Conservation (phyloP, 2,888 invertebrate species). For the Drosophila rubida region DNA sequence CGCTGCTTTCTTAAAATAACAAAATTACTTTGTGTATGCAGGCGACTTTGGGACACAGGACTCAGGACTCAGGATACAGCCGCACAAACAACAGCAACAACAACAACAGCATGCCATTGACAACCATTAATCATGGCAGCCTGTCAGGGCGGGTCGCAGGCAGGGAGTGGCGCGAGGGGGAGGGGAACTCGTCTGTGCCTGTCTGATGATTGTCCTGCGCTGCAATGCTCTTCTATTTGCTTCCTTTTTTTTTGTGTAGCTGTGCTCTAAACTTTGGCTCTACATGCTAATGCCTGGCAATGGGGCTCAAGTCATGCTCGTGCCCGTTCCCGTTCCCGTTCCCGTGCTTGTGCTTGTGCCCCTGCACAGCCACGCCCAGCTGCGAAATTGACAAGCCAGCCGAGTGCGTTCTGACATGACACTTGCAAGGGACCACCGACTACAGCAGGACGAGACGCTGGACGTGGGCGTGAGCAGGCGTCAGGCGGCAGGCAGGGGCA, state of each 20-base stretch:
- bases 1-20: slow-evolving; percentile 78
- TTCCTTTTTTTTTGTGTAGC: slow-evolving; percentile 33
- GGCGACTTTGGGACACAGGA: slow-evolving; percentile 28
- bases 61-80: slow-evolving; percentile 29
- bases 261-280: slow-evolving; percentile 66
- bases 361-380: slow-evolving; percentile 72
- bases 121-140: slow-evolving; percentile 85
- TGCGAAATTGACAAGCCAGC: slow-evolving; percentile 76
- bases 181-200: slow-evolving; percentile 20
- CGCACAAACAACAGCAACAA: slow-evolving; percentile 53
- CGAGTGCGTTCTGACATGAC: slow-evolving; percentile 79
- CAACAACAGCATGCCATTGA: slow-evolving; percentile 81
- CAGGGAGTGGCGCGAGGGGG: slow-evolving; percentile 32
- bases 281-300: slow-evolving; percentile 72
- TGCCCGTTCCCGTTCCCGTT: too few species aligned
- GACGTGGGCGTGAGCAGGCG: slow-evolving; percentile 31
- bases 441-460: slow-evolving; percentile 20
- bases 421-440: slow-evolving; percentile 65
- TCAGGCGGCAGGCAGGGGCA: slow-evolving; percentile 18
- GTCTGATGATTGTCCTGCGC: slow-evolving; percentile 68
- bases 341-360: slow-evolving; percentile 62
- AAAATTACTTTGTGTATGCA: slow-evolving; percentile 81
- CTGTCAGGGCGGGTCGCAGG: slow-evolving; percentile 82
- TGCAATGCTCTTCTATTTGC: slow-evolving; percentile 56
- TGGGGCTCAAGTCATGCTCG: slow-evolving; percentile 65